These are phyloP conservation scores for Rhombomys opimus DNA, from an alignment of 2,113 vertebrate species.

Conservation along the genomic window DNA sequence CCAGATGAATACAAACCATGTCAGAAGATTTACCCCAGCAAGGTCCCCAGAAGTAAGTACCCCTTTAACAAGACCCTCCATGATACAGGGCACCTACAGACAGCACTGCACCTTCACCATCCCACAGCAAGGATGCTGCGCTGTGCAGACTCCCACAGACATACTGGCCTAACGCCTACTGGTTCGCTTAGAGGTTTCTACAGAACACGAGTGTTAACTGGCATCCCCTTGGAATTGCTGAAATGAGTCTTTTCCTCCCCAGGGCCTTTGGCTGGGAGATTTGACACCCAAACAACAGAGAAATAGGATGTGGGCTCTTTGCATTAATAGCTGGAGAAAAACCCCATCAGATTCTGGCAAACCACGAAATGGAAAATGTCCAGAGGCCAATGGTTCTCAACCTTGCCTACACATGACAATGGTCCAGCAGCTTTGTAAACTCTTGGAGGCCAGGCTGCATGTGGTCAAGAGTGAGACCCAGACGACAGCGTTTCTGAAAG, in stretches of 20 bases:
- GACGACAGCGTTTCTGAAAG: neutral
- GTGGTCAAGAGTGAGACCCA: neutral
- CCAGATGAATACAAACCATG: constrained; percentile 95
- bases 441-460: neutral
- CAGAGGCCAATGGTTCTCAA: neutral
- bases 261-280: neutral
- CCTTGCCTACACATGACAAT: neutral
- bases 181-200: neutral
- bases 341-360: neutral
- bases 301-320: neutral
- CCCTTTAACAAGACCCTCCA: neutral
- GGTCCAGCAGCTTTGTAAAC: neutral
- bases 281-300: neutral
- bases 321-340: neutral
- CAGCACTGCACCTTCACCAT: too few species aligned
- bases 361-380: neutral
- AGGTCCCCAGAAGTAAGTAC: constrained; percentile 92
- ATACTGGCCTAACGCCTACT: neutral
- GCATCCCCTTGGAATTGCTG: neutral
- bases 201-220: neutral
- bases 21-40: constrained; percentile 96
- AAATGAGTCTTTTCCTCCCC: neutral
- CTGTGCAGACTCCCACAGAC: neutral
- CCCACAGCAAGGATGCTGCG: neutral
- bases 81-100: neutral